phyloP scores from a whole-genome alignment of 1,140 invertebrate genomes.

The Trichonephila inaurata region DNA sequence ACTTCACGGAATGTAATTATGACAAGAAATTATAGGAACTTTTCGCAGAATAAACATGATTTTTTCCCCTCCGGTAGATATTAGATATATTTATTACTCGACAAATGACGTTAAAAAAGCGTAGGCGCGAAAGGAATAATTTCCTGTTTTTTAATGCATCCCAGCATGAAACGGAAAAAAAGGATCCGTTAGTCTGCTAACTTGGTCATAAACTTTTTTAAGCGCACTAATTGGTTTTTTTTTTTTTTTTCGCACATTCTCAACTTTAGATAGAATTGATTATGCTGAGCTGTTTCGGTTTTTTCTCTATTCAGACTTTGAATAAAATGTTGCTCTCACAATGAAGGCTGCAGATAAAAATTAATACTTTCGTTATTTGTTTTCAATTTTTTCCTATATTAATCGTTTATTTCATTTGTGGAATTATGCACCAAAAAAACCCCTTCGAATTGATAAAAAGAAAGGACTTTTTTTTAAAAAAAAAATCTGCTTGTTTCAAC shows the following conservation, averaged over 20 bases:
- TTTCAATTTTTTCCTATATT: not conserved
- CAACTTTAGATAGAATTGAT: slow-evolving; percentile 10
- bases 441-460: no score
- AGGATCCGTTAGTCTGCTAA: not conserved
- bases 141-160: not conserved
- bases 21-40: not conserved
- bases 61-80: not conserved
- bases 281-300: not conserved
- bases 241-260: not conserved
- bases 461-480: no score
- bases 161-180: not conserved
- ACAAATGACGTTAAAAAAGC: not conserved
- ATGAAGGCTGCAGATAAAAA: not conserved
- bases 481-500: no score
- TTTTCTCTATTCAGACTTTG: not conserved
- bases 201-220: not conserved
- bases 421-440: not conserved
- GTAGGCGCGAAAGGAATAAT: not conserved
- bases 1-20: not conserved
- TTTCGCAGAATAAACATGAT: slow-evolving; percentile 10
- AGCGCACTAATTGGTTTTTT: not conserved
- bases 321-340: not conserved
- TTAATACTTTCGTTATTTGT: not conserved
- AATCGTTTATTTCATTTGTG: not conserved
- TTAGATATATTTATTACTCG: slow-evolving; percentile 3